Conservation (phyloP, 2,888 invertebrate species). For the Lasioglossum calceatum region DNA sequence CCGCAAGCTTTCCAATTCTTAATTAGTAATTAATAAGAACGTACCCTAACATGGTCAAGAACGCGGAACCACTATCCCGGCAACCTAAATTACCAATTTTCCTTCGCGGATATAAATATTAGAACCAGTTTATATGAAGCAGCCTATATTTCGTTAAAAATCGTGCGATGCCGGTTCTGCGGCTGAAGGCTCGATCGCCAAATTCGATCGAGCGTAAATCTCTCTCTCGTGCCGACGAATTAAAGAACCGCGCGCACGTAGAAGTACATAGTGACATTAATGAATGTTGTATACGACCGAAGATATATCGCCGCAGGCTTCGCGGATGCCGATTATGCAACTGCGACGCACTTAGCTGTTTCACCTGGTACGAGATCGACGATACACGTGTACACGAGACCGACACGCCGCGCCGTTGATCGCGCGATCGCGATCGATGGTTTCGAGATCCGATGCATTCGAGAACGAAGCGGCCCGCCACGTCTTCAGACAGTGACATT, state of each 20-base stretch:
- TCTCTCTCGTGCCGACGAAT: constrained; percentile 21
- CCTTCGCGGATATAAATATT: neutral
- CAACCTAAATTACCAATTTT: neutral
- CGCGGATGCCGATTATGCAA: constrained; percentile 57
- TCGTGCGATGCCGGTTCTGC: neutral
- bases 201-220: constrained; percentile 46
- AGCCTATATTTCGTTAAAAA: neutral
- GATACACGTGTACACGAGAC: constrained; percentile 46
- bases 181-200: neutral
- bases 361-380: constrained; percentile 53
- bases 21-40: neutral
- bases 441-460: constrained; percentile 20
- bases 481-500: no score
- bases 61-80: neutral
- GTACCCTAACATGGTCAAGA: neutral
- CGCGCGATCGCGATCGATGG: constrained; percentile 34
- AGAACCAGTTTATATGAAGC: neutral
- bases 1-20: neutral
- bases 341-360: constrained; percentile 46
- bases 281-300: constrained; percentile 66
- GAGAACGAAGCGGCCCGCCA: neutral
- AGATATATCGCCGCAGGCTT: constrained; percentile 54
- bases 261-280: constrained; percentile 59
- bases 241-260: constrained; percentile 19
- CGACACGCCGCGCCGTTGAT: neutral